These are phyloP conservation scores for Tryphoninae sp. DNA, from an alignment of 2,888 invertebrate species.

Conservation along the genomic window DNA sequence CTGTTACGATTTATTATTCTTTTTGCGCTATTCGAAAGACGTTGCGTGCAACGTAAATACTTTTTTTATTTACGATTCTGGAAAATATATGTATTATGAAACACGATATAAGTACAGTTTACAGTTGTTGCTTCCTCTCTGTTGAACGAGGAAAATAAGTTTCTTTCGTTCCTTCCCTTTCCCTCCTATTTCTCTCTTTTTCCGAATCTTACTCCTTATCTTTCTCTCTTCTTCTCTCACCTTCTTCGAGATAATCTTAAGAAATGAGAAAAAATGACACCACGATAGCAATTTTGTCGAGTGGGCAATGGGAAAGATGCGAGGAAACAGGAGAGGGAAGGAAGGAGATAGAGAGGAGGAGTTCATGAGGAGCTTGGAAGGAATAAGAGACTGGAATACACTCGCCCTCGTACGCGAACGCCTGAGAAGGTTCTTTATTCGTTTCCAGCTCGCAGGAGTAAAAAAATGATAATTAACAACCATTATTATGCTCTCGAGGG, in stretches of 20 bases:
- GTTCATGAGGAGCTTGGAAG: conserved; percentile 9
- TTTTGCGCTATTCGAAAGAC: neutral
- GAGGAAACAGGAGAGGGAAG: neutral
- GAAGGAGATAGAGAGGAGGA: neutral
- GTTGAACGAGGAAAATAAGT: neutral
- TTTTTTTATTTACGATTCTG: no score
- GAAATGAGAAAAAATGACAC: conserved; percentile 42
- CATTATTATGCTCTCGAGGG: conserved; percentile 19
- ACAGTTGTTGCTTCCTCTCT: no score
- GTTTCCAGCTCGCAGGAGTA: neutral
- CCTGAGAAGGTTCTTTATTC: neutral
- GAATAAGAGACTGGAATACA: conserved; percentile 23
- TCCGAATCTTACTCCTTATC: neutral
- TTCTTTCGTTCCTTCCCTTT: neutral
- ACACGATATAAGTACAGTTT: no score
- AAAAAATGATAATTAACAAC: conserved; percentile 47
- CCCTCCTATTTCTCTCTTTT: neutral
- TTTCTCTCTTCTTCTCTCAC: neutral
- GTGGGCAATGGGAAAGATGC: conserved; percentile 35
- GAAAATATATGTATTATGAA: no score
- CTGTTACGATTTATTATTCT: neutral
- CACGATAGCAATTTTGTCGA: conserved; percentile 40
- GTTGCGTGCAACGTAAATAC: no score
- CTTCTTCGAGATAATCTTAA: conserved; percentile 9
- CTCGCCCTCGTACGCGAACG: conserved; percentile 29